Conservation (phyloP, 2,888 invertebrate species). For the Congeria kusceri region DNA sequence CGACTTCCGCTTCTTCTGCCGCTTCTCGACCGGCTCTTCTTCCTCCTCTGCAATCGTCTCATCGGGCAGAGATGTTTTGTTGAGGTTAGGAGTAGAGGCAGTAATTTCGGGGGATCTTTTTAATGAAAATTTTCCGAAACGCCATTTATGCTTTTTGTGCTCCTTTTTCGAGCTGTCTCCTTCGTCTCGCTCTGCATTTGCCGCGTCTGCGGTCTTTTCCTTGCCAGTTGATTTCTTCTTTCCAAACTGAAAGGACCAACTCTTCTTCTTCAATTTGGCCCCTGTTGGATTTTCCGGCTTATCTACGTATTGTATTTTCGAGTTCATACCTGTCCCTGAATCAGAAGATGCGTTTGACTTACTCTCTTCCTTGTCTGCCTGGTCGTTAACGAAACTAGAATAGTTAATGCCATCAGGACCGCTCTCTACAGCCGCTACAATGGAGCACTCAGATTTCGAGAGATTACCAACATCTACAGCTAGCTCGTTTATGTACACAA, state of each 20-base stretch:
- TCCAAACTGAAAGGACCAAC: slow-evolving; percentile 61
- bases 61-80: slow-evolving; percentile 20
- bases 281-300: slow-evolving; percentile 26
- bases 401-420: neutral
- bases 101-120: slow-evolving; percentile 47
- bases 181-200: slow-evolving; percentile 30
- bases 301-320: slow-evolving; percentile 35
- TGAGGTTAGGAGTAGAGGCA: slow-evolving; percentile 48
- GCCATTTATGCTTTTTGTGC: slow-evolving; percentile 48
- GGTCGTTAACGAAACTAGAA: neutral
- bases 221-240: slow-evolving; percentile 34
- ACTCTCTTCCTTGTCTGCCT: slow-evolving; percentile 19
- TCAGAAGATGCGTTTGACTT: slow-evolving; percentile 27
- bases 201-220: slow-evolving; percentile 8
- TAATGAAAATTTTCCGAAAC: slow-evolving; percentile 59
- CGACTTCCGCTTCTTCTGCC: slow-evolving; percentile 4
- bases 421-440: slow-evolving; percentile 4
- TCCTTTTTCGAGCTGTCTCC: slow-evolving; percentile 26
- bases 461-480: slow-evolving; percentile 40
- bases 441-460: neutral
- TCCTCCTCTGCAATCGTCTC: slow-evolving; percentile 12
- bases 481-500: slow-evolving; percentile 49
- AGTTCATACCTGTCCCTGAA: slow-evolving; percentile 29
- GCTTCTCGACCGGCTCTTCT: neutral
- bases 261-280: slow-evolving; percentile 56